A percentile compares a stretch with the other conserved stretches of the same genome.
Evolutionary conservation across 2,113 vertebrate species (phyloP).

Genomic region (Sapajus apella): DNA sequence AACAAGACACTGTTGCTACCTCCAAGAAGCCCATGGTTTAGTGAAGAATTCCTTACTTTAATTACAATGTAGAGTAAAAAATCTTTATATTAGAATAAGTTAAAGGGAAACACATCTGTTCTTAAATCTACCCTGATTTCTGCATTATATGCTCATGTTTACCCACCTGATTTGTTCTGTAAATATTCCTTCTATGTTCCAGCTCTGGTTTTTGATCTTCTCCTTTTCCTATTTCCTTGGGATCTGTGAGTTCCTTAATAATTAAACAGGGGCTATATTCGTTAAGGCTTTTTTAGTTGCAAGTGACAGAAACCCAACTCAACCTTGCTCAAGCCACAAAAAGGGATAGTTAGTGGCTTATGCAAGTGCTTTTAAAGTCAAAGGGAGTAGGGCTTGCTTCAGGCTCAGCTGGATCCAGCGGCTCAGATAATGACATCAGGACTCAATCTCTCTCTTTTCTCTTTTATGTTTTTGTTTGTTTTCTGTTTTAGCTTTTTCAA

Average conservation of each 20-base stretch:
- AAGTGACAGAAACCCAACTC: neutral
- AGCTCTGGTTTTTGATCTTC: neutral
- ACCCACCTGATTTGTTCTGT: neutral
- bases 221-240: neutral
- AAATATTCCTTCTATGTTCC: neutral
- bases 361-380: neutral
- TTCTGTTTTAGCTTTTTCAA: neutral
- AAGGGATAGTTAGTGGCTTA: neutral
- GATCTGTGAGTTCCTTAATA: neutral
- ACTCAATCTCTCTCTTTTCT: neutral
- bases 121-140: neutral
- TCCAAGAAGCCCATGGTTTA: neutral
- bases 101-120: neutral
- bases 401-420: neutral
- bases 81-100: neutral
- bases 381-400: neutral
- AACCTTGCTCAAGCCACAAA: neutral
- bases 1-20: neutral
- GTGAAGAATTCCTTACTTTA: neutral
- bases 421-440: neutral
- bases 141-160: neutral
- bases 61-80: neutral
- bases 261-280: neutral
- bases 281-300: constrained; percentile 2
- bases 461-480: neutral